Evolutionary conservation across 2,797 vertebrate genomes (phyloP).

Genomic region (Gymnopithys bicolor): DNA sequence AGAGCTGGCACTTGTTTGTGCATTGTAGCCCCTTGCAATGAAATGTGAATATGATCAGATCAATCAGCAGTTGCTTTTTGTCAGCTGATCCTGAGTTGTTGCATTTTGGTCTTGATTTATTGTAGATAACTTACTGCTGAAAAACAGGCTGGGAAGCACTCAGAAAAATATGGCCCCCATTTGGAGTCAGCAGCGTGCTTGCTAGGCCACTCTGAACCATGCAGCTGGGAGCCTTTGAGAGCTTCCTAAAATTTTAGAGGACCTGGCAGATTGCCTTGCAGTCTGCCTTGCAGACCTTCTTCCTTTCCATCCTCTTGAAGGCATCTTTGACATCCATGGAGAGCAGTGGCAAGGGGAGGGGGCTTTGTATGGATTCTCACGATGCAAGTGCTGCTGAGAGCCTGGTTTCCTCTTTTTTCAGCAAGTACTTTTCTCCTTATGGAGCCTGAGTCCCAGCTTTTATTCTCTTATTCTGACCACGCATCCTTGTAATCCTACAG

Average conservation of each 20-base stretch:
- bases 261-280: slow-evolving; percentile 49
- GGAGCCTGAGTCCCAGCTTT: background rate
- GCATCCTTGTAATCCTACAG: background rate
- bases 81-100: background rate
- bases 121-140: slow-evolving; percentile 9
- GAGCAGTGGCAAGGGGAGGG: background rate
- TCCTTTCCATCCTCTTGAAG: slow-evolving; percentile 26
- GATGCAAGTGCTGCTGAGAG: background rate
- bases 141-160: slow-evolving; percentile 2
- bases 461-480: background rate
- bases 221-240: slow-evolving; percentile 42
- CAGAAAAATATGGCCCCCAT: background rate
- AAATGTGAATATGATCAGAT: background rate
- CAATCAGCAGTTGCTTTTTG: slow-evolving; percentile 13
- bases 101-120: slow-evolving; percentile 28
- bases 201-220: background rate
- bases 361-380: background rate
- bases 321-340: background rate
- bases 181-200: background rate
- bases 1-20: slow-evolving; percentile 24
- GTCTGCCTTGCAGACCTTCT: slow-evolving; percentile 45
- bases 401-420: background rate
- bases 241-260: slow-evolving; percentile 28
- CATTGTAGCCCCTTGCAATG: background rate
- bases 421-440: background rate